Evolutionary conservation across 1,140 invertebrate species (phyloP).

Genomic region (Coenobita brevimanus): DNA sequence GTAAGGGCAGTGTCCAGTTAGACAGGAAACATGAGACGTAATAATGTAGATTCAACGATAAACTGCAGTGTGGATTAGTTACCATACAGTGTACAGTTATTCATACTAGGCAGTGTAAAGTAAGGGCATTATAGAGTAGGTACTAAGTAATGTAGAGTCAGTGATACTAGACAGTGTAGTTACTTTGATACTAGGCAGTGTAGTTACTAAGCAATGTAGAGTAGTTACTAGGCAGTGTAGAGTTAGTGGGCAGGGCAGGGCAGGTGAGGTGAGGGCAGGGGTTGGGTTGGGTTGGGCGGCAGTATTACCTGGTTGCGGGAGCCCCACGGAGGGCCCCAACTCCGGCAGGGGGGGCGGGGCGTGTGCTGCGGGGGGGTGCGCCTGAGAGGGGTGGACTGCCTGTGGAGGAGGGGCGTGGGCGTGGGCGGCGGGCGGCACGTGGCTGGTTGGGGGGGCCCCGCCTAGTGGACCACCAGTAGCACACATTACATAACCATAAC

Average conservation of each 20-base stretch:
- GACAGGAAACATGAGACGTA: too few relatives aligned
- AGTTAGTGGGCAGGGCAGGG: neutral
- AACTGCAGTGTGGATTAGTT: too few relatives aligned
- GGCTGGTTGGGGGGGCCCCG: conserved; percentile 57
- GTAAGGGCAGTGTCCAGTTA: too few relatives aligned
- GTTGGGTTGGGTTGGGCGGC: neutral
- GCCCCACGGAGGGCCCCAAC: conserved; percentile 67
- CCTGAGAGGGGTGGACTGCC: conserved; percentile 51
- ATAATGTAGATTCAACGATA: too few relatives aligned
- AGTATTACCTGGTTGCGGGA: conserved; percentile 68
- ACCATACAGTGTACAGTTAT: too few relatives aligned
- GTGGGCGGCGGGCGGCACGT: conserved; percentile 68
- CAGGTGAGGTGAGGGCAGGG: neutral
- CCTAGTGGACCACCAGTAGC: conserved; percentile 33
- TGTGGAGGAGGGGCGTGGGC: conserved; percentile 62
- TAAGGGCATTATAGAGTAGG: too few relatives aligned
- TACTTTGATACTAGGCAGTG: too few relatives aligned
- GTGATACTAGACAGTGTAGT: too few relatives aligned
- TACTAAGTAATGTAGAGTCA: too few relatives aligned
- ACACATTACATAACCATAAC: conserved; percentile 9
- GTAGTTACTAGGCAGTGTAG: neutral
- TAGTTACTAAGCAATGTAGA: too few relatives aligned
- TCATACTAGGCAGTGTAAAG: too few relatives aligned
- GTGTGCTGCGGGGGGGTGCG: conserved; percentile 65
- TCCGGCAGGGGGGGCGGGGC: conserved; percentile 69